Base-by-base conservation (phyloP, 2,888 invertebrate genomes). In the Ormyrus thymus region DNA sequence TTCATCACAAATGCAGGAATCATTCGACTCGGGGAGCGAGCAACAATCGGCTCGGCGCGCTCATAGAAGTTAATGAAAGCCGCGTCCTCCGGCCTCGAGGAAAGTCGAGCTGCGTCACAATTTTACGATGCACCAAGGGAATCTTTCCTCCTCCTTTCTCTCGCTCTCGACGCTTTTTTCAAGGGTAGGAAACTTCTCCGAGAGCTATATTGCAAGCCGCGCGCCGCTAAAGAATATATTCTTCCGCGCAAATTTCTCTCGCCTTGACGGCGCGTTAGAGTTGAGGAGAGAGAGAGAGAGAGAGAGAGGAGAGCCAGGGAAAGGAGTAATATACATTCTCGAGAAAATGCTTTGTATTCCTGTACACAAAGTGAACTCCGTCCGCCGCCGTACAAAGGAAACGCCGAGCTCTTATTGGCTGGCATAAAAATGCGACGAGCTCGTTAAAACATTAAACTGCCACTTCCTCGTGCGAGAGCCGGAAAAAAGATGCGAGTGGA, bases 381-480 rank as follows among this genome's bases (percentile, higher is more conserved):
- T 55, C 46, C 15, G 11, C 29, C 10, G 13, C 46, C 46, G 7
- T 48, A 56, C 50, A 51, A 69, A 78, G 69, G 69, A 68, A 58
- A 58, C 43, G 55, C 62, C 43, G 11, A 43, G 45, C 76, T 69
- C 73, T 69, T 73, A 76, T 80, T 80, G 80, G 72, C 76, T 73
- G 11, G 64, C 69, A 69, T 80, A 69, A 72, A 76, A 72, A 76
- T 69, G 62, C 76, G 69, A 79, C 61, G 69, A 80, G 76, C 69
- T 80, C 71, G 73, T 80, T 76, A 80, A 80, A 80, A 80, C 72
- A 73, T 80, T 80, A 73, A 80, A 80, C 73, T 50, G 75, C 56
- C 61, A 65, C 71, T 65, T 78, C 62, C 59, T 29, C 29, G 13
- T 45, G 66, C 5, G 53, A 61, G 46, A 50, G 48, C 45, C 46